These are phyloP conservation scores for Heterodera carotae DNA, from an alignment of 1,140 invertebrate genomes.

Conservation along the genomic window DNA sequence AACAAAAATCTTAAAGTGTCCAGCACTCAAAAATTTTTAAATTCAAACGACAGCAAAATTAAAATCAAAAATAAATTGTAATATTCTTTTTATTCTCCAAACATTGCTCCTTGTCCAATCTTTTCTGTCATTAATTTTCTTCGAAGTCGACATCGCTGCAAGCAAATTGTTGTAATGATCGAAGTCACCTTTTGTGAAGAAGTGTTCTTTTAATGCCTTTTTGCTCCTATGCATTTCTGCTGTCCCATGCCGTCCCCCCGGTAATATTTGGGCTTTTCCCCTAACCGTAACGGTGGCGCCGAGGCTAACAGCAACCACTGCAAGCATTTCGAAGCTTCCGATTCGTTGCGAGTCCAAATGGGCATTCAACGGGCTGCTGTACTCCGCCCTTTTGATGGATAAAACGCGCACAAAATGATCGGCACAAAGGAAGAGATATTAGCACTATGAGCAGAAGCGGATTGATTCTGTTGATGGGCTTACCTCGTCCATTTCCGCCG, in stretches of 20 bases:
- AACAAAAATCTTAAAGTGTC: too few relatives aligned
- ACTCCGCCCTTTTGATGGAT: constrained; percentile 19
- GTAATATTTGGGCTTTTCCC: too few relatives aligned
- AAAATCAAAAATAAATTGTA: too few relatives aligned
- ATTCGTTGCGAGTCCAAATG: constrained; percentile 24
- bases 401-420: constrained; percentile 24
- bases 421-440: neutral
- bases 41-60: neutral
- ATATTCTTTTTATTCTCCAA: neutral
- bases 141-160: constrained; percentile 11
- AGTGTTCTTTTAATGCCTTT: too few relatives aligned
- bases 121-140: constrained; percentile 7
- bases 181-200: neutral
- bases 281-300: constrained; percentile 10
- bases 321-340: constrained; percentile 11
- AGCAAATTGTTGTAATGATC: constrained; percentile 11
- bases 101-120: neutral
- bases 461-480: neutral
- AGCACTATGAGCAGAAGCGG: too few relatives aligned
- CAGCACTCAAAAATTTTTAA: too few relatives aligned
- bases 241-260: neutral
- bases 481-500: neutral
- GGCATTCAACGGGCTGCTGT: neutral
- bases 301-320: neutral
- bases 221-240: neutral